Conservation (phyloP, 2,113 vertebrate genomes). For the Forbesichthys agassizii region DNA sequence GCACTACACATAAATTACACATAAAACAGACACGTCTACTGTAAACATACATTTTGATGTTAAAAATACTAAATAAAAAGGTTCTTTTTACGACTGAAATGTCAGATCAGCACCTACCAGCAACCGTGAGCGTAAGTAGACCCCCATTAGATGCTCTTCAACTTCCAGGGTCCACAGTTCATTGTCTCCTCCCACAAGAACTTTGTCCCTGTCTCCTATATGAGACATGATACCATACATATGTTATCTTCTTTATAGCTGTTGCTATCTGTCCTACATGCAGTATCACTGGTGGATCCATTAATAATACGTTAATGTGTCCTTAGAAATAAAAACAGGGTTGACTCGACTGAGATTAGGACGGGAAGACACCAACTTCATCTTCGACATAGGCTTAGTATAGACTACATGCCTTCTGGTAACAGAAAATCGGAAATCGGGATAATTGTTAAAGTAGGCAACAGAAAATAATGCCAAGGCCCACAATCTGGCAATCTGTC, state of each 20-base stretch:
- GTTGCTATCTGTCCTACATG: constrained; percentile 26
- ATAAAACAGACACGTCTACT: neutral
- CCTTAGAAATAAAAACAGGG: neutral
- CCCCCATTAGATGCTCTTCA: constrained; percentile 51
- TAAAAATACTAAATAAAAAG: neutral
- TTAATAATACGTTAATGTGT: neutral
- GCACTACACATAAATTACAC: neutral
- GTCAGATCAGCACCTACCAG: constrained; percentile 54
- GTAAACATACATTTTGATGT: neutral
- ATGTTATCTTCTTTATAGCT: constrained; percentile 34
- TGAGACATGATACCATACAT: neutral
- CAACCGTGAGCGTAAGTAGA: constrained; percentile 10
- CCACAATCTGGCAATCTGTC: neutral
- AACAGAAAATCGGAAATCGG: no score
- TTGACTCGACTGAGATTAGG: neutral
- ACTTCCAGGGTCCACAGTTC: constrained; percentile 52
- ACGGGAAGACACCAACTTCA: neutral
- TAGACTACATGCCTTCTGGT: neutral
- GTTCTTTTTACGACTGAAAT: neutral
- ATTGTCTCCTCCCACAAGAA: constrained; percentile 35
- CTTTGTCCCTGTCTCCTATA: constrained; percentile 54
- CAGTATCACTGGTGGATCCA: neutral
- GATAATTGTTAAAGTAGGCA: neutral
- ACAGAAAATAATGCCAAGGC: neutral
- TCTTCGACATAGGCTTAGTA: neutral